phyloP scores from a whole-genome alignment of 1,140 invertebrate genomes.

The Drosophila sulfurigaster region DNA sequence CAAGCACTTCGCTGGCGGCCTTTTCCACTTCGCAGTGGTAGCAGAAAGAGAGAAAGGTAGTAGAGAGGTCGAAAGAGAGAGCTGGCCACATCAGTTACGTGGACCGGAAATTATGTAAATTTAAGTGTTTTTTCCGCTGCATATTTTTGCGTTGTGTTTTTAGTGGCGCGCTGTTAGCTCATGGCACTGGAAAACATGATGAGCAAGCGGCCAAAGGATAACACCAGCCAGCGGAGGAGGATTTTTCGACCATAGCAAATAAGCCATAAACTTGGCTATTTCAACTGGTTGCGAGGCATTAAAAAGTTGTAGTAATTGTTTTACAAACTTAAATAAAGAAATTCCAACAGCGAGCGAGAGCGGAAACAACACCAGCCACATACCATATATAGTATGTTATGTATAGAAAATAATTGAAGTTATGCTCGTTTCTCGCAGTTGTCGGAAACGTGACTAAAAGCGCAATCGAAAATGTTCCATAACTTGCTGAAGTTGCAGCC shows the following conservation, averaged over 20 bases:
- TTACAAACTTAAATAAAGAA: constrained; percentile 34
- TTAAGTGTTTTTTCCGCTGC: constrained; percentile 72
- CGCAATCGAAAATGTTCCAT: constrained; percentile 35
- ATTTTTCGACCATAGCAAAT: constrained; percentile 32
- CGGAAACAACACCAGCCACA: not conserved
- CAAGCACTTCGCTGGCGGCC: constrained; percentile 31
- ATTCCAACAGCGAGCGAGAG: not conserved
- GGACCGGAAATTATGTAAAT: constrained; percentile 80
- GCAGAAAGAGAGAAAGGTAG: not conserved
- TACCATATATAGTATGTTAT: not conserved
- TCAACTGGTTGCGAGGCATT: constrained; percentile 20
- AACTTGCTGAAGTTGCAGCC: constrained; percentile 19
- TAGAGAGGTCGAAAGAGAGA: not conserved
- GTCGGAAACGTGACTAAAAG: constrained; percentile 42
- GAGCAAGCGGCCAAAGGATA: constrained; percentile 58
- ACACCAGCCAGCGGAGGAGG: constrained; percentile 8
- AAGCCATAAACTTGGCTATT: constrained; percentile 49
- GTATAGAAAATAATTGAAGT: constrained; percentile 4
- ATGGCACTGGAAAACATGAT: constrained; percentile 79
- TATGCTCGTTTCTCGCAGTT: not conserved
- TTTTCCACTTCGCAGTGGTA: constrained; percentile 2
- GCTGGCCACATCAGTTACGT: constrained; percentile 48
- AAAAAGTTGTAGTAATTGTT: constrained; percentile 44
- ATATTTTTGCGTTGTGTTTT: constrained; percentile 57
- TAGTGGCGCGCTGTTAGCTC: constrained; percentile 60